Evolutionary conservation across 1,140 invertebrate species (phyloP), one percentile per base, ranked within the genome.

Genomic region (Ctenoplectra terminalis): DNA sequence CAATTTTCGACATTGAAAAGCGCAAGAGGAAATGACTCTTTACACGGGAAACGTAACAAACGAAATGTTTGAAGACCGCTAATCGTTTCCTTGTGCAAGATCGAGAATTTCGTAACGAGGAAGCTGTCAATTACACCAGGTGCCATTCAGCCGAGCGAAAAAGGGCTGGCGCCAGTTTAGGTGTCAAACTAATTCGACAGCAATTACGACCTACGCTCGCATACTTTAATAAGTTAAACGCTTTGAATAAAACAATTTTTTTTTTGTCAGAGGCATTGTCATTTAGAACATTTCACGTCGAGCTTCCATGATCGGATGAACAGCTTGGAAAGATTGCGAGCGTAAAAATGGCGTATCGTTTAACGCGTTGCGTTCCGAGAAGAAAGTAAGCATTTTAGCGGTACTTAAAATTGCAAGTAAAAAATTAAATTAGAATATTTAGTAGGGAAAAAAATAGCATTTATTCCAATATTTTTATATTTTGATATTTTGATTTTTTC

Each of bases 141-240:
- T 52, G 58, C 26, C 29, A 23, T 67, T 60, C 56, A n/a, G 26
- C 26, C n/a, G 43, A 29, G 29, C 23, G 20, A 46, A 52, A 73
- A 85, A 74, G 69, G 54, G 17, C 43, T 3, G 71, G 66, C 46
- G 46, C 40, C 77, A 50, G 37, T 54, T 79, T 79, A 83, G 66
- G 29, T 54, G 23, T 73, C 29, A 48, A n/a, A n/a, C 48, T 72
- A 74, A 74, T n/a, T 29, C 23, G 52, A 29, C 26, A 7, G 13
- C 69, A 73, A 79, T 79, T 54, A 78, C 67, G 46, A 67, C 83
- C 60, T 61, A 61, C 60, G 34, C 58, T 60, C 58, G 8, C 20
- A 8, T 23, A n/a, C 9, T 7, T 61, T n/a, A 61, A 61, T 1
- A n/a, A 20, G 31, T 5, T 61, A 37, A 61, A n/a, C 60, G 60